Evolutionary conservation across 2,888 invertebrate genomes (phyloP), one percentile per base, ranked within the genome.

Genomic region (Brenthis ino): DNA sequence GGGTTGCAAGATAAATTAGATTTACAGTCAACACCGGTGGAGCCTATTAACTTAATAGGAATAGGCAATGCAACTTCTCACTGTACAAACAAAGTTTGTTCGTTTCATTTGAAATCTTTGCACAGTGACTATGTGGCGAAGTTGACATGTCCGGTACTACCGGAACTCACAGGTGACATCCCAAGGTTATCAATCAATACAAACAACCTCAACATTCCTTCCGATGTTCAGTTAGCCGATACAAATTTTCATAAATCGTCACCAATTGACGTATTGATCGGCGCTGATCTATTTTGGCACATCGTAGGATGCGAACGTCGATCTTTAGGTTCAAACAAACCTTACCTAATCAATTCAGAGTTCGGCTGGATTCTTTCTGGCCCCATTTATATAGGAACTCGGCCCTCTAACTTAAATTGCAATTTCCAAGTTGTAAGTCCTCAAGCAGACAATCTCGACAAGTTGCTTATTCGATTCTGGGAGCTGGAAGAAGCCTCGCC

Each of bases 141-240:
- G 13, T 54, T 68, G 20, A 54, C 65, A 12, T 71, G 68, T 60
- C 57, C 53, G 28, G 71, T 71, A 5, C 43, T 71, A 28, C 57
- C 60, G 3, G 37, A 71, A 28, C 57, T 71, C 5, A 65, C 71
- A 57, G 71, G 68, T 12, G 55, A 68, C 14, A 63, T 71, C 50
- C 71, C 71, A 5, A 71, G 58, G 48, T 43, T 12, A 3, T 33
- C 14, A 3, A 63, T 63, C 13, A 13, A 61, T 20, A 43, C 33
- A 43, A 55, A 50, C 6, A 4, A 56, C n/a, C 37, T 67, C 20
- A 57, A 57, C 12, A 14, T 67, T 16, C 61, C 51, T 56, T 11
- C 43, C 1, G 37, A 57, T 57, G 20, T 67, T 57, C 24, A 63
- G 48, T 53, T 67, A 20, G 67, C 67, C 20, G 63, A 67, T 47